Base-by-base conservation (phyloP, 2,113 vertebrate species). In the Onychorhynchus coronatus region DNA sequence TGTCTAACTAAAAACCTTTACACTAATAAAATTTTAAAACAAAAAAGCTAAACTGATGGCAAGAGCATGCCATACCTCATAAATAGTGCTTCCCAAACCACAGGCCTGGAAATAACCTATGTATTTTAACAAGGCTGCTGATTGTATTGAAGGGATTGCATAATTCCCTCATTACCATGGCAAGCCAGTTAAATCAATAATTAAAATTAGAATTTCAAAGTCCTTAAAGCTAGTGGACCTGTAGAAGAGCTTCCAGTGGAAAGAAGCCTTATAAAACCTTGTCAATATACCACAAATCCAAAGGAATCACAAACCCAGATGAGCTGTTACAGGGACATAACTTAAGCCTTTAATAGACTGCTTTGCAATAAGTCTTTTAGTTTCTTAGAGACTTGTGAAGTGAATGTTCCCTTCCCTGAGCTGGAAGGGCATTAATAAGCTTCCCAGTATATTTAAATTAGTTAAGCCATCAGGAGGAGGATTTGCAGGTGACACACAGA, bases 51-150 rank as follows among this genome's bases (percentile, higher is more conserved):
- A 95, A 37, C 20, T 49, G 83, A 52, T 65, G 58, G 20, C 49
- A 62, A 63, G 52, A 70, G 22, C 61, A 80, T 21, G 30, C 42
- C 3, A 23, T 68, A 37, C 33, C 47, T 94, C 87, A 79, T 94
- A 88, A 94, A 50, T 3, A 76, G 27, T 46, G 22, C 37, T 95
- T 78, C 56, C 77, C 59, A 82, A 79, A 65, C 46, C n/a, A 11
- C 0, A 2, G 35, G 47, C 65, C 70, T 85, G 93, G 81, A 95
- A 96, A 80, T 73, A 88, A 85, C 33, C 15, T 16, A n/a, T n/a
- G 61, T 79, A 65, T 95, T 95, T 97, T 87, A 46, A 87, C 95
- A 93, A 76, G 53, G 25, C n/a, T 92, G 77, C 56, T 81, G 76
- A 21, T 44, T 44, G 81, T 59, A 55, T 44, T 2, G 14, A 37